Evolutionary conservation across 2,888 invertebrate species (phyloP).

Genomic region (Polietes domitor): DNA sequence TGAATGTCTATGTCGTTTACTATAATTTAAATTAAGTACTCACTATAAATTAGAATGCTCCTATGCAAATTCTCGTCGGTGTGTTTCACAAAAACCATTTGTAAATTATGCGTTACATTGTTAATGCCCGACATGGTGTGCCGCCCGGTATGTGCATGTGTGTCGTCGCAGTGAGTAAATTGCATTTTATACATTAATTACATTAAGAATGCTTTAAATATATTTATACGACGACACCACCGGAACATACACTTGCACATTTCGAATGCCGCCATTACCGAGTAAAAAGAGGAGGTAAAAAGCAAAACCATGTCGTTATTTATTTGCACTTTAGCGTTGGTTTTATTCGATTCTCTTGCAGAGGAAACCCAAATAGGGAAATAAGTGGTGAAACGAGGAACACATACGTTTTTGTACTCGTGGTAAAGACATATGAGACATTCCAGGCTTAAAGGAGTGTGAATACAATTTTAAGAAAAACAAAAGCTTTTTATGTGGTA

Average conservation of each 20-base stretch:
- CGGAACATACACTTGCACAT: background rate
- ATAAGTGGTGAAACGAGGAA: too few relatives aligned
- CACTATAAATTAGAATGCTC: too few relatives aligned
- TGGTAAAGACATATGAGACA: too few relatives aligned
- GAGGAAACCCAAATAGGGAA: too few relatives aligned
- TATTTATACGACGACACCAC: background rate
- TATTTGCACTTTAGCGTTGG: background rate
- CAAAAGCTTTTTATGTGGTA: too few relatives aligned
- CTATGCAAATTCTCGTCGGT: constrained; percentile 27
- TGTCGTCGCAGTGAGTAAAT: constrained; percentile 23
- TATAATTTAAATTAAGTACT: too few relatives aligned
- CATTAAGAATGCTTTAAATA: constrained; percentile 46
- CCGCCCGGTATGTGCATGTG: background rate
- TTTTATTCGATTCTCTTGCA: background rate
- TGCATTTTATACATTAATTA: constrained; percentile 50
- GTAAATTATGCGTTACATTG: constrained; percentile 29
- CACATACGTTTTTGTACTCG: too few relatives aligned
- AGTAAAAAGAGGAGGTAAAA: constrained; percentile 13
- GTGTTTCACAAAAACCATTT: too few relatives aligned
- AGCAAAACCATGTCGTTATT: constrained; percentile 49
- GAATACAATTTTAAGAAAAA: too few relatives aligned
- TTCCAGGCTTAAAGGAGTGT: too few relatives aligned
- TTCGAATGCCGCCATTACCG: background rate
- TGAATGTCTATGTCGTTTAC: too few relatives aligned
- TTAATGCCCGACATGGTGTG: constrained; percentile 23